Conservation (phyloP, 2,888 invertebrate genomes). For the Pachycephus smyrnensis region DNA sequence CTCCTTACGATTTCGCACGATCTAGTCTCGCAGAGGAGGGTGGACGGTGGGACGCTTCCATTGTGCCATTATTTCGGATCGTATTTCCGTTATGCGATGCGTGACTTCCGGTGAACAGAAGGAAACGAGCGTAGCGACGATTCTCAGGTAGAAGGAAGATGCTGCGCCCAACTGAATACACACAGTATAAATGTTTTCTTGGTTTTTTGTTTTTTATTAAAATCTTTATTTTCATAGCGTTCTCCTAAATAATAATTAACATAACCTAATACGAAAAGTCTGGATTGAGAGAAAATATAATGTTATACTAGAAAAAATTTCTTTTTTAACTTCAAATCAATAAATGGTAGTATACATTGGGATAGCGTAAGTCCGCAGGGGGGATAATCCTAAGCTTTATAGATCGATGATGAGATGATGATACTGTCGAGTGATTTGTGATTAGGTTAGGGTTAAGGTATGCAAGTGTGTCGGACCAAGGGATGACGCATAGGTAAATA, state of each 20-base stretch:
- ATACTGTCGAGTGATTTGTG: constrained; percentile 20
- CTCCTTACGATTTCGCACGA: no score
- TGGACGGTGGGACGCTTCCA: no score
- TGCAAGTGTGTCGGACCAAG: constrained; percentile 16
- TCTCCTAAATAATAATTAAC: constrained; percentile 60
- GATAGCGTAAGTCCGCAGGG: constrained; percentile 16
- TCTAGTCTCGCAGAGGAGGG: no score
- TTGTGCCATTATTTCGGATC: no score
- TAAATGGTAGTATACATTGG: constrained; percentile 25
- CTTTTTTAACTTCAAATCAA: constrained; percentile 27
- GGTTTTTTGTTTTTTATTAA: constrained; percentile 43
- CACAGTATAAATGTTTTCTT: no score
- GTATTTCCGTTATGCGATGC: no score
- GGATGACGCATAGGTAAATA: constrained; percentile 29
- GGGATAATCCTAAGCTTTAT: constrained; percentile 41
- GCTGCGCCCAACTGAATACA: no score
- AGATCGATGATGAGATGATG: constrained; percentile 31
- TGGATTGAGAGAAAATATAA: constrained; percentile 35
- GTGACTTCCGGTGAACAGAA: no score
- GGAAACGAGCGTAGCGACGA: no score
- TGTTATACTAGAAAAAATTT: constrained; percentile 31
- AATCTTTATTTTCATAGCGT: constrained; percentile 59
- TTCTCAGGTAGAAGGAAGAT: no score
- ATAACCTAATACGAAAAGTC: constrained; percentile 47
- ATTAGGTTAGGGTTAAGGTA: constrained; percentile 6